Evolutionary conservation across 2,797 vertebrate genomes (phyloP).

Genomic region (Eurystomus glaucurus): DNA sequence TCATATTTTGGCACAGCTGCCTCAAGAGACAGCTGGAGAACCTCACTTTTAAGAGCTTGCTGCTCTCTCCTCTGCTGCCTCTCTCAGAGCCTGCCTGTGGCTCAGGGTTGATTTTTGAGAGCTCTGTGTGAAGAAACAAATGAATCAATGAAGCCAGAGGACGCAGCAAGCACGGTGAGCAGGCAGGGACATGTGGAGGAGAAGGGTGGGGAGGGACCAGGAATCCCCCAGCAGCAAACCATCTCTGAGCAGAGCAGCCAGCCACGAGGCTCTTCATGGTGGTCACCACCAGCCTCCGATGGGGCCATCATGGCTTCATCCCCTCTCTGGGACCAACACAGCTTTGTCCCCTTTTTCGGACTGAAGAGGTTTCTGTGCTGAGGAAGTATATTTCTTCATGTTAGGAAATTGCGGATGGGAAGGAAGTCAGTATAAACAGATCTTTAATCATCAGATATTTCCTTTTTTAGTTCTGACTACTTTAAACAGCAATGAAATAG

Average conservation of each 20-base stretch:
- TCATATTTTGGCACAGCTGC: neutral
- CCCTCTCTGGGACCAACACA: rapidly evolving
- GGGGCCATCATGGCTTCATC: rapidly evolving
- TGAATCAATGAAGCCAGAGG: neutral
- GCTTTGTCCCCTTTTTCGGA: neutral
- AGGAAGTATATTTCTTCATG: neutral
- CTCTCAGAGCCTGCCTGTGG: neutral
- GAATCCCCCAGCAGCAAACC: neutral
- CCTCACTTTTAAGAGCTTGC: neutral
- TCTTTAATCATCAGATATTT: neutral
- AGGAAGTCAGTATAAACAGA: neutral
- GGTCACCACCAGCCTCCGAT: rapidly evolving
- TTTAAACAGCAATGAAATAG: neutral
- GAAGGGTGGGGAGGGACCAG: neutral
- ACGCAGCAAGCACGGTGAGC: rapidly evolving
- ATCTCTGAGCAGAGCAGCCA: rapidly evolving
- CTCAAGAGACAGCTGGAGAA: neutral
- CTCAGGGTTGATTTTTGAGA: neutral
- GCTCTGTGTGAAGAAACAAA: neutral
- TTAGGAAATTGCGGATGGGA: neutral
- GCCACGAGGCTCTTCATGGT: rapidly evolving
- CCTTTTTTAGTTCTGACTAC: neutral
- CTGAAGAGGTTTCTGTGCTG: neutral
- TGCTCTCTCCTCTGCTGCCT: neutral
- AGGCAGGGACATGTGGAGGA: neutral